Evolutionary conservation across 2,113 vertebrate genomes (phyloP), one percentile per base, ranked within the genome.

Genomic region (Eulemur rufifrons): DNA sequence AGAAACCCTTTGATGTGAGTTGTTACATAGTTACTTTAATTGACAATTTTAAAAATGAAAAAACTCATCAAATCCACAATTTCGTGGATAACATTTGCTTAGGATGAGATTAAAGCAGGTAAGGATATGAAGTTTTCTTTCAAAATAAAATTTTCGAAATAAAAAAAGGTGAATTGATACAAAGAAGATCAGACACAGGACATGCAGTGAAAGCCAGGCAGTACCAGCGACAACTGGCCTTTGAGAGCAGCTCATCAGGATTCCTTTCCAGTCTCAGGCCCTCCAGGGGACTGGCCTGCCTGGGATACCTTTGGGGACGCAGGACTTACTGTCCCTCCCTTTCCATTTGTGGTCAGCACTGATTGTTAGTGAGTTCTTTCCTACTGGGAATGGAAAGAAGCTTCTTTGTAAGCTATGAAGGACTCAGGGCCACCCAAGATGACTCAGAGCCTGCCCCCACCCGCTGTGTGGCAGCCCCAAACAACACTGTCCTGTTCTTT

Each of bases 61-160:
- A 77, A 68, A 61, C 34, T 56, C 5, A 0, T 77, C 34, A 93
- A 86, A 86, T 78, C 52, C 45, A 47, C 25, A 63, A 25, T 78
- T 85, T 74, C 68, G 5, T 54, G 23, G 64, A 45, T 29, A 86
- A 39, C 6, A 6, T 86, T 74, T 80, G 50, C 42, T 93, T 69
- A 76, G 90, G 29, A 47, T 34, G 61, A 77, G 14, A 54, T 66
- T 47, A 56, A 47, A 86, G 52, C 39, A 74, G 29, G 14, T 86
- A 82, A 86, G 20, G 39, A 68, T 78, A 47, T 12, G 4, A 89
- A 66, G 29, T 78, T 80, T 89, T 39, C 54, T 86, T 89, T 86
- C 66, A 84, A 94, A 94, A 50, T 77, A 71, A 83, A 94, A 68
- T 32, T 50, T 91, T 91, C 2, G 27, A 64, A 59, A 56, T 89